Evolutionary conservation across 2,888 invertebrate genomes (phyloP), one percentile per base, ranked within the genome.

Genomic region (Thymelicus acteon): DNA sequence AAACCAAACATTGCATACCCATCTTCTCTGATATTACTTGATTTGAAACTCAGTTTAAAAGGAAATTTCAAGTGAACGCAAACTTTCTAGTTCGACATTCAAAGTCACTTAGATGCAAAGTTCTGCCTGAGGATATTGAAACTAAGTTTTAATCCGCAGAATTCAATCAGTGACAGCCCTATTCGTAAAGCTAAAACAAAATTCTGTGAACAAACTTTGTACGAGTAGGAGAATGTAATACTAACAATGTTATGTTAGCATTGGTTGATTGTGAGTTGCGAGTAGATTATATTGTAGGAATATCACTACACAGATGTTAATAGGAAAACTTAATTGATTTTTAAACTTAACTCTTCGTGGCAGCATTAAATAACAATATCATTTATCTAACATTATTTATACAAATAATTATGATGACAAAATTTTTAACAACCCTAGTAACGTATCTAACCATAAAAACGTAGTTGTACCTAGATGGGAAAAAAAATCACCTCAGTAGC

Each of bases 91-190:
- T 40, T 65, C 54, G 0, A 37, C n/a, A 54, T 54, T 57, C 44
- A 24, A 65, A 44, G 63, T 49, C 48, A 61, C 47, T 61, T 47
- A 13, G 19, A 61, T 47, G 7, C 13, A 24, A 40, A 63, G 37
- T 52, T 52, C 12, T 24, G 39, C 52, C 12, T 24, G 12, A 31
- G 52, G 49, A 39, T 52, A 40, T 52, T 54, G 40, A 44, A 57
- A 64, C 52, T 39, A 52, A 64, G 64, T 64, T 52, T 52, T 54
- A 65, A 54, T 54, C 57, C 54, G 24, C 37, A 24, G 24, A 44
- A 54, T 65, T 65, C 65, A 19, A 57, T 54, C 54, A 39, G 5
- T 13, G 40, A n/a, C 7, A 57, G 40, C 63, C 65, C 54, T 54
- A 19, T 64, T 64, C 40, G 49, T 37, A 6, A 39, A 57, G 57